Base-by-base conservation (phyloP, 2,888 invertebrate species). In the Cosmia pyralina region DNA sequence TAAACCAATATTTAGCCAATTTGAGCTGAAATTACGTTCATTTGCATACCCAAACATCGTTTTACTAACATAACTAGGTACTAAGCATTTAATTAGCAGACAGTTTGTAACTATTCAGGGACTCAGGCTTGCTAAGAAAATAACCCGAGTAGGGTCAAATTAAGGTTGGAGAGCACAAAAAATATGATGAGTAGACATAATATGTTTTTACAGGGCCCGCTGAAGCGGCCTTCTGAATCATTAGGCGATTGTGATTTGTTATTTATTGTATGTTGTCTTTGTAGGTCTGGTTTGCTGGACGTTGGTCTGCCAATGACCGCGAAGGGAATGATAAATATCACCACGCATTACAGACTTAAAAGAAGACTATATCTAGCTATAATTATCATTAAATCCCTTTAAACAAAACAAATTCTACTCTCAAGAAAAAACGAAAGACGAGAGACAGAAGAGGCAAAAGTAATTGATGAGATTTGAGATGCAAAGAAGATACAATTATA, bases 21-120 rank as follows among this genome's bases (percentile, higher is more conserved):
- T 72, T 66, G 38, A 48, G 50, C 62, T 44, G 13, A 72, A 83
- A 79, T 83, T 72, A 72, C 83, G 13, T 68, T 65, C n/a, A 83
- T 79, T 72, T 79, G 66, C 69, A 62, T 83, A 83, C 4, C 5
- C 46, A 69, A 80, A 83, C 79, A 72, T 72, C 17, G 44, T 41
- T 52, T 44, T 46, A 38, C 41, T 65, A 66, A 68, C 57, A 46
- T 60, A 65, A 72, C 62, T 62, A n/a, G n/a, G n/a, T n/a, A 69
- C 38, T 83, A 83, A 83, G 65, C 44, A 79, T 72, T 57, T 72
- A 78, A 79, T 79, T 71, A 71, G 46, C 15, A 50, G 53, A 59
- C 52, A 34, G 44, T 62, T 66, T 17, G 13, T 57, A 55, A n/a
- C 55, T 55, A 22, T 52, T 15, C 19, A 55, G 34, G 63, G 62